These are phyloP conservation scores for Lordiphosa fenestrarum DNA, from an alignment of 2,888 invertebrate species.

Conservation along the genomic window DNA sequence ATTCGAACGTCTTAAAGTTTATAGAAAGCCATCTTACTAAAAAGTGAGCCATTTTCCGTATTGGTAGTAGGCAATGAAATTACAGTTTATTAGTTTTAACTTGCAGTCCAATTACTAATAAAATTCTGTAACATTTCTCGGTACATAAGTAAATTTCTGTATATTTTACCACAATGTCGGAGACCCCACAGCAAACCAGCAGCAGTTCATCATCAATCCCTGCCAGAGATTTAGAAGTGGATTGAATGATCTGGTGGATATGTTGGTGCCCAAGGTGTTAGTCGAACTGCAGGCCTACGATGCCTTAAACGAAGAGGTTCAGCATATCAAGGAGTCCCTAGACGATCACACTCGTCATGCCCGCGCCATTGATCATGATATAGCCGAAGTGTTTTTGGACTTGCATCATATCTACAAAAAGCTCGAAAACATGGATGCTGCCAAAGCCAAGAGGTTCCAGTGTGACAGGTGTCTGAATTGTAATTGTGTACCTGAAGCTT, in stretches of 20 bases:
- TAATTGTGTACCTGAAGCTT: conserved; percentile 23
- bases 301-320: conserved; percentile 22
- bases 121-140: no score
- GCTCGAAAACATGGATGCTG: conserved; percentile 23
- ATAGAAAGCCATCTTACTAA: no score
- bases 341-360: conserved; percentile 18
- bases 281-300: conserved; percentile 19
- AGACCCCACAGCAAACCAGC: not conserved
- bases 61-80: no score
- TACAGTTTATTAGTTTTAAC: no score
- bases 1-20: no score
- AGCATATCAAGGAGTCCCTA: conserved; percentile 13
- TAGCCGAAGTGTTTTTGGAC: conserved; percentile 55
- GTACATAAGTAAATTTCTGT: no score
- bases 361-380: conserved; percentile 32
- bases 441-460: not conserved
- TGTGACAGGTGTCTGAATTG: not conserved
- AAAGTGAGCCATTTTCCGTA: no score
- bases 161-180: no score
- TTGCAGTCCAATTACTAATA: no score
- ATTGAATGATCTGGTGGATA: conserved; percentile 8
- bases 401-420: conserved; percentile 48
- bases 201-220: not conserved
- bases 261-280: conserved; percentile 39
- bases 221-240: not conserved